These are phyloP conservation scores for Pelobates fuscus DNA, from an alignment of 2,113 vertebrate species.

Conservation along the genomic window DNA sequence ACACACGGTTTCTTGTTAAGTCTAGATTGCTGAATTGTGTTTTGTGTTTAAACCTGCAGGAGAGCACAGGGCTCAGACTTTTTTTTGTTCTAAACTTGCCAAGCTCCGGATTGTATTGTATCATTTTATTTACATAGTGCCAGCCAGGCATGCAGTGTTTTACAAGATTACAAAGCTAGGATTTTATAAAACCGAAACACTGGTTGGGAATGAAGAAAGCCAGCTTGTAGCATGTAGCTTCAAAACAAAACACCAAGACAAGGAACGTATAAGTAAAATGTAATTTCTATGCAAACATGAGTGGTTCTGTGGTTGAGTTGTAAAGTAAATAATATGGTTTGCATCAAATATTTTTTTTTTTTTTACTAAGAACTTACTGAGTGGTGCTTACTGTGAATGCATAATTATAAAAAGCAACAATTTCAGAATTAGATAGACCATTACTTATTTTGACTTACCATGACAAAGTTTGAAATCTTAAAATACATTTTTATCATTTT, in stretches of 20 bases:
- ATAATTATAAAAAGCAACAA: no score
- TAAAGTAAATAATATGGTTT: no score
- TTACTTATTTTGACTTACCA: no score
- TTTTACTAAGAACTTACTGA: no score
- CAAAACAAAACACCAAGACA: not conserved
- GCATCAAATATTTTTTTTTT: no score
- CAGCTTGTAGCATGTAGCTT: not conserved
- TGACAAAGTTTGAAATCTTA: no score
- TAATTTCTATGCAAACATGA: no score
- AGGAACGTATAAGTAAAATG: not conserved
- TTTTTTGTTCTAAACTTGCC: not conserved
- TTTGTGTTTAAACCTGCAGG: not conserved
- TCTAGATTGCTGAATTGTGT: not conserved
- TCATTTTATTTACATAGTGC: conserved; percentile 9
- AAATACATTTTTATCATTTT: no score
- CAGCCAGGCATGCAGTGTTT: not conserved
- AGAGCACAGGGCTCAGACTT: not conserved
- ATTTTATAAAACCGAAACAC: conserved; percentile 1
- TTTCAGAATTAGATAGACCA: no score
- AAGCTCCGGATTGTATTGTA: conserved; percentile 16
- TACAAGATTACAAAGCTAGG: conserved; percentile 10
- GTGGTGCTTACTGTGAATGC: no score
- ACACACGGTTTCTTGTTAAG: not conserved
- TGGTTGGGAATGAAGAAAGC: not conserved
- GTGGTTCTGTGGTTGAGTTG: no score